These are phyloP conservation scores for Coptodon rendalli DNA, from an alignment of 2,113 vertebrate species.

Conservation along the genomic window DNA sequence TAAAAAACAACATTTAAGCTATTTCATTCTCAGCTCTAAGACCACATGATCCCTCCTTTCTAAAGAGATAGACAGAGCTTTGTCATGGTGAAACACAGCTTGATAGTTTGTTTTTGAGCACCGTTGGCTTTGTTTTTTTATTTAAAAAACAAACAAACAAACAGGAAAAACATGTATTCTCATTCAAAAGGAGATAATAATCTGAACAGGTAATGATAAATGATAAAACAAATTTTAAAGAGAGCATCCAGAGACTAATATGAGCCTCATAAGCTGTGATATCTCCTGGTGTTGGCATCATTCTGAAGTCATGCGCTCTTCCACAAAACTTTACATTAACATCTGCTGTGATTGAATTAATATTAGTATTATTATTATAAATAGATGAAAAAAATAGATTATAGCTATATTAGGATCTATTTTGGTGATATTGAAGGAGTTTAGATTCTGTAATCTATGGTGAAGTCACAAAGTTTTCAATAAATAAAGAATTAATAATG, in stretches of 20 bases:
- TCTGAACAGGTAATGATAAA: not conserved
- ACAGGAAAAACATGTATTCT: not conserved
- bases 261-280: not conserved
- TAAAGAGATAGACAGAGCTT: not conserved
- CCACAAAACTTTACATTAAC: not conserved
- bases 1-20: not conserved
- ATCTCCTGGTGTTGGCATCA: not conserved
- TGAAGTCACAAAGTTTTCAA: not conserved
- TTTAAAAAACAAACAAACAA: not conserved
- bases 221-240: not conserved
- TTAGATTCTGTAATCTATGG: not conserved
- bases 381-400: not conserved
- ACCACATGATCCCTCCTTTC: not conserved
- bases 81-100: not conserved
- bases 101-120: not conserved
- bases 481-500: not conserved
- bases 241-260: not conserved
- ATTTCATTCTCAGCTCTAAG: not conserved
- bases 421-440: not conserved
- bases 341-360: not conserved
- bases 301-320: not conserved
- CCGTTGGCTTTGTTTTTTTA: not conserved
- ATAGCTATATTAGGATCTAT: not conserved
- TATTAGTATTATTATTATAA: not conserved
- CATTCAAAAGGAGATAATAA: not conserved